Evolutionary conservation across 2,888 invertebrate genomes (phyloP), one percentile per base, ranked within the genome.

Genomic region (Villa cingulata): DNA sequence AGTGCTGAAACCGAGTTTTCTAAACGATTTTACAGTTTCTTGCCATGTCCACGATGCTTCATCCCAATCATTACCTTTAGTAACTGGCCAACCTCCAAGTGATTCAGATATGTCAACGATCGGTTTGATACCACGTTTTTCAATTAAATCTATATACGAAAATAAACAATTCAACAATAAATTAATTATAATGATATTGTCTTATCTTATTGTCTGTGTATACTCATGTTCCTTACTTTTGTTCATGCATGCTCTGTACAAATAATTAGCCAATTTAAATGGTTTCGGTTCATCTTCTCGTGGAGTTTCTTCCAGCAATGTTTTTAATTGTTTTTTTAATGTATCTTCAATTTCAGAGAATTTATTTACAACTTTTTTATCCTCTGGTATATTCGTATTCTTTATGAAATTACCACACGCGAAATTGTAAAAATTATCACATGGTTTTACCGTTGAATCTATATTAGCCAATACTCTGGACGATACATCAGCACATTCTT

Each of bases 41-140:
- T 80, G 81, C 92, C 92, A 92, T 53, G 79, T 75, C 72, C 87
- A 92, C 14, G 71, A 65, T 3, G 74, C 62, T 32, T 78, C 78
- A 55, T 80, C 74, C 91, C 91, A 92, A 1, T 63, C 54, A 29
- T 78, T 74, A 0, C 83, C 89, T 54, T 83, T 82, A 36, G 92
- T 70, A n/a, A 87, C 83, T 0, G 96, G 95, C 94, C 94, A 96
- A 4, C 92, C 92, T 1, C 95, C 94, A 19, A 95, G 73, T n/a
- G 76, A 72, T 34, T 74, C 73, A 46, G 94, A 68, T 62, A 90
- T 80, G 1, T 74, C 71, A 47, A 77, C 67, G 37, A 94, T 75
- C 0, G 92, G 90, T 4, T 71, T 68, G 39, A 86, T 66, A 0
- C 89, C 92, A 43, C 83, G 76, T 3, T 77, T 71, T 62, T 94